Base-by-base conservation (phyloP, 2,113 vertebrate species). In the Strix aluco region DNA sequence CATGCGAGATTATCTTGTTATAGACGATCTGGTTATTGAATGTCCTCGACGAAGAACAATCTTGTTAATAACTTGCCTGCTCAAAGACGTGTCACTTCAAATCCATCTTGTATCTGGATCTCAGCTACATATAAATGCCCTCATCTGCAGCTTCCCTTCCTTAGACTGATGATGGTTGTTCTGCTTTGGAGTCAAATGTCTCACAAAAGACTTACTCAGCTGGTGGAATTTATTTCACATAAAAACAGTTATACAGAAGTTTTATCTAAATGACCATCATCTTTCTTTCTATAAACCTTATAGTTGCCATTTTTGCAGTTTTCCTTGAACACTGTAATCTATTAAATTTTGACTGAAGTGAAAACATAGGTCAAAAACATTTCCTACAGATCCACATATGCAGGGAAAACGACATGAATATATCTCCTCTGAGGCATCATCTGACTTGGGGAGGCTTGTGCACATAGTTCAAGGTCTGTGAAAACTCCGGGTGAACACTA, bases 61-160 rank as follows among this genome's bases (percentile, higher is more conserved):
- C 66, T 97, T 88, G 61, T 96, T 97, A 96, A 93, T 94, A 95
- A 40, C 52, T 93, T 92, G 69, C 95, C 84, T 96, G 79, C 70
- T 97, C 88, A 85, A 92, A 95, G 90, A 96, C 3, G 6, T 95
- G 88, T 94, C 86, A 72, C 63, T 96, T 98, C 74, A 97, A 96
- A 97, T 96, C 40, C 70, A 81, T 94, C 89, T 91, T 87, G 27
- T 54, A 59, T 90, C 88, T 88, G 55, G 62, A 95, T 89, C 55
- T 72, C 63, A 66, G 61, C 65, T 93, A 86, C 72, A 38, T 74
- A 95, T 46, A 84, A 95, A 94, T 93, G 57, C 34, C 42, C 40
- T 93, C 55, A 94, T 96, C 69, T 86, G 62, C 74, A 94, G 84
- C 40, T n/a, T 51, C 62, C 26, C 49, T 95, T 96, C 49, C 20